phyloP scores from a whole-genome alignment of 2,797 vertebrate genomes.

The Pseudochromis fuscus region DNA sequence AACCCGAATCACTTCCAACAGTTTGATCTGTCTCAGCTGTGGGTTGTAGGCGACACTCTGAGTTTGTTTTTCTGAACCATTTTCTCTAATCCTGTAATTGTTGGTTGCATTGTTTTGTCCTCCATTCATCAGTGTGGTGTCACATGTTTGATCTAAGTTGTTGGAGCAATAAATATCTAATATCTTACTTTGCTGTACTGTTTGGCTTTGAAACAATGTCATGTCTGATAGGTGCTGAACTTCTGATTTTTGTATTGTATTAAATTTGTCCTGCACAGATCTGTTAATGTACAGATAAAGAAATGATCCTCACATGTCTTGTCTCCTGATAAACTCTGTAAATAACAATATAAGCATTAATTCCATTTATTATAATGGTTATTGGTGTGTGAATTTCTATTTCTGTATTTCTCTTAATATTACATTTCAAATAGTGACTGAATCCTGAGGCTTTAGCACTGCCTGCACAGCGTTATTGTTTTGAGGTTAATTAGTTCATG shows the following conservation, averaged over 20 bases:
- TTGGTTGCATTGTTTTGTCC: too few species aligned
- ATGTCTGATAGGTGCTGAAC: not conserved
- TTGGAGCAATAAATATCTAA: slow-evolving; percentile 11
- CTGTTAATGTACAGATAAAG: too few species aligned
- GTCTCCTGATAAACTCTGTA: not conserved
- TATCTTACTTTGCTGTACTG: not conserved
- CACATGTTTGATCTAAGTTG: not conserved
- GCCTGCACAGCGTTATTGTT: not conserved
- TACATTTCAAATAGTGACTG: slow-evolving; percentile 1
- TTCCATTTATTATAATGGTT: not conserved
- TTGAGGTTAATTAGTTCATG: slow-evolving; percentile 5
- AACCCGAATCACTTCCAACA: not conserved
- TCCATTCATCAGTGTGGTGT: slow-evolving; percentile 6
- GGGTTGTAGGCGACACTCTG: too few species aligned
- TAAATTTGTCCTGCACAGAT: too few species aligned
- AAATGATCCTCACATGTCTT: not conserved
- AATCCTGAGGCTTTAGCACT: not conserved
- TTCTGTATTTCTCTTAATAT: not conserved
- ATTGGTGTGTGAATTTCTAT: not conserved
- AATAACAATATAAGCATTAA: not conserved
- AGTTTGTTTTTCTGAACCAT: too few species aligned
- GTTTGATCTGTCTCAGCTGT: not conserved
- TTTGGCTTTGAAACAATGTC: slow-evolving; percentile 14
- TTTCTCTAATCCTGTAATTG: too few species aligned
- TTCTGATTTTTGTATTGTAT: too few species aligned